Evolutionary conservation across 2,888 invertebrate genomes (phyloP).

Genomic region (Apeira syringaria): DNA sequence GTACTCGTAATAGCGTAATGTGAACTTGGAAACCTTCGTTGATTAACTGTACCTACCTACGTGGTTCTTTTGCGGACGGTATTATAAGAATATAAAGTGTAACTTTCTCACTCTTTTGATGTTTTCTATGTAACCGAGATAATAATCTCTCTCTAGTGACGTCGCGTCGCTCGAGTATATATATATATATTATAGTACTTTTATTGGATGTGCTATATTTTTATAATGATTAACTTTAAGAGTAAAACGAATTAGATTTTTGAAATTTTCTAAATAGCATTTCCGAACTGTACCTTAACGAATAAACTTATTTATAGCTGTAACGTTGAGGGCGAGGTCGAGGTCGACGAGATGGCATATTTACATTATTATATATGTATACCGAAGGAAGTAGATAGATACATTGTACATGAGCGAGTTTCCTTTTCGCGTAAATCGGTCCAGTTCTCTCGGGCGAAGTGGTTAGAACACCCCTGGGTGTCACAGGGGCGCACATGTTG

Average conservation of each 20-base stretch:
- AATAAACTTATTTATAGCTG: conserved; percentile 20
- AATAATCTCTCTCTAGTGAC: conserved; percentile 6
- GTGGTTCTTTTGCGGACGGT: too few relatives aligned
- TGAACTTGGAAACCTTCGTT: conserved; percentile 11
- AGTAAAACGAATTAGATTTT: conserved; percentile 33
- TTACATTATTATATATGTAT: conserved; percentile 10
- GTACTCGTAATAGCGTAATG: conserved; percentile 15
- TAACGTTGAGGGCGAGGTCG: background rate
- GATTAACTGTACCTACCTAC: too few relatives aligned
- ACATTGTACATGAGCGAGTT: background rate
- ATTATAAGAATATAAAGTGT: conserved; percentile 4
- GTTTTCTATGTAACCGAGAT: conserved; percentile 21
- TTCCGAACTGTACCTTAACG: conserved; percentile 27
- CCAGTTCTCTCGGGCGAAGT: background rate
- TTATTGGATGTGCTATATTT: conserved; percentile 26
- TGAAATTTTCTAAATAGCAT: conserved; percentile 30
- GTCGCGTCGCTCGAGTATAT: too few relatives aligned
- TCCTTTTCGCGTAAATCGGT: background rate
- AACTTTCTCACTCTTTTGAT: conserved; percentile 18
- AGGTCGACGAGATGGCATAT: conserved; percentile 1
- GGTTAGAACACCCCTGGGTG: background rate
- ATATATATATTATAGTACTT: too few relatives aligned
- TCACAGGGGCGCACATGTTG: background rate
- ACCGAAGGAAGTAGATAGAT: conserved; percentile 2
- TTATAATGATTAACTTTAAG: conserved; percentile 30